Evolutionary conservation across 2,113 vertebrate species (phyloP).

Genomic region (Phyllostomus hastatus): DNA sequence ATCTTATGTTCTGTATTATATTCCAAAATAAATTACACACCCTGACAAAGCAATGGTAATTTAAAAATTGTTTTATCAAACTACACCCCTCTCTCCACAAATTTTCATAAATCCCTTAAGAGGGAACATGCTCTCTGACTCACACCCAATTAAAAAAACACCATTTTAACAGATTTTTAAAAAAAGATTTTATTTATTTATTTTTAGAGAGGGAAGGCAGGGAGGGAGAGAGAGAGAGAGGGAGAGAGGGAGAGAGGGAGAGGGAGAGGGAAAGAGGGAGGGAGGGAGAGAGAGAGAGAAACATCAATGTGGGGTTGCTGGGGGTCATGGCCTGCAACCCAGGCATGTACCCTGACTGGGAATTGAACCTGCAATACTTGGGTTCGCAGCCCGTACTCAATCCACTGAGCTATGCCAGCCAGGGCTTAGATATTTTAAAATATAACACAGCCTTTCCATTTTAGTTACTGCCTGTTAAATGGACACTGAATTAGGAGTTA

Average conservation of each 20-base stretch:
- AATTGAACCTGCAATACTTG: too few relatives aligned
- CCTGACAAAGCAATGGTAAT: background rate
- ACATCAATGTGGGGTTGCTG: too few relatives aligned
- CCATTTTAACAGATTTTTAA: background rate
- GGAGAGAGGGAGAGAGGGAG: too few relatives aligned
- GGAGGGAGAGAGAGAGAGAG: too few relatives aligned
- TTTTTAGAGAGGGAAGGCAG: too few relatives aligned
- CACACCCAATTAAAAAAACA: background rate
- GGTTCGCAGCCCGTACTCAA: too few relatives aligned
- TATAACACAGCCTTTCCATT: background rate
- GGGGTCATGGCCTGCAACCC: too few relatives aligned
- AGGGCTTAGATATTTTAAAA: background rate
- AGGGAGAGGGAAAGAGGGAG: too few relatives aligned
- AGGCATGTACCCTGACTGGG: too few relatives aligned
- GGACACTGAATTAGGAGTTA: background rate
- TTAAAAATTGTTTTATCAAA: background rate
- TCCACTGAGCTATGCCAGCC: too few relatives aligned
- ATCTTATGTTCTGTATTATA: background rate
- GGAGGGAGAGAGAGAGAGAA: too few relatives aligned
- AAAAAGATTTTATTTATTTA: too few relatives aligned
- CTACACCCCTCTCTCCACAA: background rate
- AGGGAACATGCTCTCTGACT: background rate
- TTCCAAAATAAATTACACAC: conserved; percentile 15
- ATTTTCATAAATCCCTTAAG: background rate
- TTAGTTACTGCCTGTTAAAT: background rate